phyloP scores from a whole-genome alignment of 1,140 invertebrate genomes.

The Alviniconcha marisindica region DNA sequence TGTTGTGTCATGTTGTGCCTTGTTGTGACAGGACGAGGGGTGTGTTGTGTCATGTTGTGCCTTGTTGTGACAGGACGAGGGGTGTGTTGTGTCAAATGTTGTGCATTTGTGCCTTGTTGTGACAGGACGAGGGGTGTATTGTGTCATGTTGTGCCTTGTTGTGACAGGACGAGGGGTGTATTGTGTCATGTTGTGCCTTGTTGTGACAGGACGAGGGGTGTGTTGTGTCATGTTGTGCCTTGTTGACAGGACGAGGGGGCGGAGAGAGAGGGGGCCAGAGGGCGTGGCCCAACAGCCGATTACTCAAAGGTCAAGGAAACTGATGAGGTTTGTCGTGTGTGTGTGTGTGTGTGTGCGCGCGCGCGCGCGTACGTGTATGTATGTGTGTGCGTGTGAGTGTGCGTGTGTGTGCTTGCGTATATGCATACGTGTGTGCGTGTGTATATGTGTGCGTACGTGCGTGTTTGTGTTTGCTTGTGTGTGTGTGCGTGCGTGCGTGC shows the following conservation, averaged over 20 bases:
- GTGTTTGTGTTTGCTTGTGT: not conserved
- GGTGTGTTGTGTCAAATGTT: too few species aligned
- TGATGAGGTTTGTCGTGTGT: constrained; percentile 50
- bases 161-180: too few species aligned
- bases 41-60: too few species aligned
- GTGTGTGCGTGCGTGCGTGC: not conserved
- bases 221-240: too few species aligned
- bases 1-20: too few species aligned
- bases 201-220: too few species aligned
- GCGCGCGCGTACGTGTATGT: not conserved
- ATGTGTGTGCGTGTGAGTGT: not conserved
- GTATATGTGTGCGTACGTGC: not conserved
- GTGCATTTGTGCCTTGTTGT: too few species aligned
- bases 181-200: too few species aligned
- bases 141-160: too few species aligned
- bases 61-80: too few species aligned
- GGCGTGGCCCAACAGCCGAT: constrained; percentile 38
- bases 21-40: too few species aligned
- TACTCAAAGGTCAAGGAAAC: constrained; percentile 58
- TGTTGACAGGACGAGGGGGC: not conserved
- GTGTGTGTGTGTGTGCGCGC: not conserved
- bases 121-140: too few species aligned
- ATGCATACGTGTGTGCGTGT: not conserved
- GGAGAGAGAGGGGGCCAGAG: not conserved
- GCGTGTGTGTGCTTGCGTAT: not conserved